phyloP scores from a whole-genome alignment of 2,888 invertebrate species.

The Drosophila nr. perissopoda region DNA sequence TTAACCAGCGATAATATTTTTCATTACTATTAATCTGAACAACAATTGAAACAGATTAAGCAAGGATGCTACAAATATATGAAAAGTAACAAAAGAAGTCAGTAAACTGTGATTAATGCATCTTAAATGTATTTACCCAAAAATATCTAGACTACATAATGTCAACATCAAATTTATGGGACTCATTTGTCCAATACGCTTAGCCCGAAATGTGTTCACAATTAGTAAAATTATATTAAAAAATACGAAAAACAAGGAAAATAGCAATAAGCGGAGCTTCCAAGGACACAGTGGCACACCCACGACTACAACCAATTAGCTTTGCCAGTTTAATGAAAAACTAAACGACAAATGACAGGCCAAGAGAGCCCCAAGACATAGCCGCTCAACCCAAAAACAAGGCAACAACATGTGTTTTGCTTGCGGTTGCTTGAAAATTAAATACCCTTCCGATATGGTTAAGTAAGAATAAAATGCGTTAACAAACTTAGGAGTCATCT shows the following conservation, averaged over 20 bases:
- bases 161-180: slow-evolving; percentile 34
- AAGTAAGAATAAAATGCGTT: background rate
- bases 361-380: slow-evolving; percentile 31
- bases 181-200: slow-evolving; percentile 51
- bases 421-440: background rate
- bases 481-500: background rate
- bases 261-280: slow-evolving; percentile 8
- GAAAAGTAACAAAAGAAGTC: background rate
- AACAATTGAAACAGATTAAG: background rate
- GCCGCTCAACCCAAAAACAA: background rate
- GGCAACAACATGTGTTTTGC: background rate
- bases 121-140: background rate
- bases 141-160: slow-evolving; percentile 12
- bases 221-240: slow-evolving; percentile 56
- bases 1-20: background rate
- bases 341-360: slow-evolving; percentile 59
- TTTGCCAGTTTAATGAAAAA: slow-evolving; percentile 70
- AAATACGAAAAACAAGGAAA: slow-evolving; percentile 15
- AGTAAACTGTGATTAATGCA: slow-evolving; percentile 3
- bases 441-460: slow-evolving; percentile 8
- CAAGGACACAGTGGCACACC: slow-evolving; percentile 34
- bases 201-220: slow-evolving; percentile 47
- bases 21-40: background rate
- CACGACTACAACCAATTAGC: slow-evolving; percentile 62
- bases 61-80: background rate